phyloP scores from a whole-genome alignment of 2,113 vertebrate genomes.

The cat (Felis catus) region F.catus_Fca126_mat1.0 CM031419.1:31751501-31752000 shows the following conservation, averaged over 20 bases:
- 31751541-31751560: not conserved
- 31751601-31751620: not conserved
- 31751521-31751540: not conserved
- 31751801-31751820: not conserved
- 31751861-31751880: not conserved
- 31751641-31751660: not conserved
- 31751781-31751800: not conserved
- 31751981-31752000: not conserved
- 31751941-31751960: not conserved
- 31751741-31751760: not conserved
- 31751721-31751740: not conserved
- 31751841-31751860: rapidly evolving
- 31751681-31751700: not conserved
- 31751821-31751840: not conserved
- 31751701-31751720: not conserved
- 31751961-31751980: not conserved
- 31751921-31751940: not conserved
- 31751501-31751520: not conserved
- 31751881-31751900: not conserved
- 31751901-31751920: not conserved
- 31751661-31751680: not conserved
- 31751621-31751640: not conserved
- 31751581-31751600: not conserved
- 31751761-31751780: not conserved
- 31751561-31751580: not conserved